These are phyloP conservation scores for Penelope pileata DNA, from an alignment of 2,113 vertebrate species.

Conservation along the genomic window DNA sequence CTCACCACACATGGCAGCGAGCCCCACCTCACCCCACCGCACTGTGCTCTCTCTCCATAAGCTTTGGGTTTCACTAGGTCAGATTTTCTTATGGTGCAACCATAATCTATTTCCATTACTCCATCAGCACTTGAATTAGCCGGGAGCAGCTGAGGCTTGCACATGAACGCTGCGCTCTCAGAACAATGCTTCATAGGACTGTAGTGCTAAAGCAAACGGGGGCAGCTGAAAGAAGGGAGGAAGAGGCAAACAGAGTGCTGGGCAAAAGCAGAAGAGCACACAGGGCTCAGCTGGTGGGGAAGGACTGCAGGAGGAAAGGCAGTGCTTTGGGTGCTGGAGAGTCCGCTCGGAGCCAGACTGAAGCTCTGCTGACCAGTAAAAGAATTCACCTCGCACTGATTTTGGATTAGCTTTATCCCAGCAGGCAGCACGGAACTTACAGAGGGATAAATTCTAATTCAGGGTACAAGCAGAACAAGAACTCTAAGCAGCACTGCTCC, in stretches of 20 bases:
- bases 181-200: not conserved
- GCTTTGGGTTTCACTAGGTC: not conserved
- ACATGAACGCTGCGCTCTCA: not conserved
- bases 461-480: not conserved
- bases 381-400: not conserved
- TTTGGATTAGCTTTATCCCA: not conserved
- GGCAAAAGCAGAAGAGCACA: not conserved
- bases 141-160: not conserved
- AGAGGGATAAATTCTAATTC: not conserved
- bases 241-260: too few species aligned
- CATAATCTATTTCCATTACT: not conserved
- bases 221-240: not conserved
- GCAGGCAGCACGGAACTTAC: not conserved
- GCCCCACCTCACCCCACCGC: fast-evolving
- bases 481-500: not conserved
- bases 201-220: not conserved
- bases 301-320: not conserved
- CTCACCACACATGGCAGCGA: not conserved
- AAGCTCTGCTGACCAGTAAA: not conserved
- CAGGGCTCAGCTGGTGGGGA: not conserved
- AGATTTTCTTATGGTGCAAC: not conserved
- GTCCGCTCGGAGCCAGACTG: not conserved
- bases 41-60: fast-evolving
- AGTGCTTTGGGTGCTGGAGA: not conserved
- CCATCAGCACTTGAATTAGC: not conserved